Conservation (phyloP, 2,888 invertebrate species). For the Torymus texanus region DNA sequence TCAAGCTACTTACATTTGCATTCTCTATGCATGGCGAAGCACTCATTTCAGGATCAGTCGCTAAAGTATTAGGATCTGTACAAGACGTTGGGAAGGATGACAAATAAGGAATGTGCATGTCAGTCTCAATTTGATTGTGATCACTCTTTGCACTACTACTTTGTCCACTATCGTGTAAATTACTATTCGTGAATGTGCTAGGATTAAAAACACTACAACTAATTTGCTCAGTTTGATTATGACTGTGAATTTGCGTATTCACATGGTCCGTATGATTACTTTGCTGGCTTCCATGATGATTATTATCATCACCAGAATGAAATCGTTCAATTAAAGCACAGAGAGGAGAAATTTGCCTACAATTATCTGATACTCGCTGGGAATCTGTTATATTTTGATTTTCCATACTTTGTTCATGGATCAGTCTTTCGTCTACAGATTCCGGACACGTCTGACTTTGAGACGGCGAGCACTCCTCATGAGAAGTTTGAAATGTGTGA, state of each 20-base stretch:
- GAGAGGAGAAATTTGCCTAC: background rate
- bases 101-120: constrained; percentile 48
- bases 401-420: no score
- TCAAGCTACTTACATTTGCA: constrained; percentile 60
- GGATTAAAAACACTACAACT: background rate
- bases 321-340: constrained; percentile 8
- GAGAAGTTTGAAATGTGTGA: constrained; percentile 7
- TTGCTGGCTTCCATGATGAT: background rate
- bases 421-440: background rate
- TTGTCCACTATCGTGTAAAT: constrained; percentile 13
- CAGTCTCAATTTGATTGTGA: constrained; percentile 36
- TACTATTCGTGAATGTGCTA: background rate
- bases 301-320: background rate
- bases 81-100: constrained; percentile 59
- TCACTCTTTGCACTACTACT: background rate
- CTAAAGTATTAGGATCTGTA: constrained; percentile 67
- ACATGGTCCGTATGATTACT: background rate
- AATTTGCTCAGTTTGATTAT: constrained; percentile 23
- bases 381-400: background rate
- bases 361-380: background rate
- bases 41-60: constrained; percentile 64
- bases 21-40: constrained; percentile 54
- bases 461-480: constrained; percentile 5
- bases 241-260: background rate
- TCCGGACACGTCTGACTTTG: constrained; percentile 16